phyloP scores from a whole-genome alignment of 2,113 vertebrate species.

The Hippocampus comes region DNA sequence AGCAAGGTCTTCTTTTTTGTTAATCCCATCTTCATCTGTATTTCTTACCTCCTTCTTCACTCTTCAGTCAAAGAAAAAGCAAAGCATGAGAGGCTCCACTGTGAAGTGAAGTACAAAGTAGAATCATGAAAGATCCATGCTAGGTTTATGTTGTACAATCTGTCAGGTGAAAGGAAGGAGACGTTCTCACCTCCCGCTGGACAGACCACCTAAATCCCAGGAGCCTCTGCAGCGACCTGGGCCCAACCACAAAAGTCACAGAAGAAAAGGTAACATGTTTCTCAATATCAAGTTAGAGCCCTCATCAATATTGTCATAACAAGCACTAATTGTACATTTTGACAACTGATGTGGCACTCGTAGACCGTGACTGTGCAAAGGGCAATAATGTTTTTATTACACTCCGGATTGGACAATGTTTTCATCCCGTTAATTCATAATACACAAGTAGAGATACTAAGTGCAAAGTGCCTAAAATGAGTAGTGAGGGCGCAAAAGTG shows the following conservation, averaged over 20 bases:
- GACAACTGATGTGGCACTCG: not conserved
- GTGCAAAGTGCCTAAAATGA: not conserved
- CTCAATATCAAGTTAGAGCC: not conserved
- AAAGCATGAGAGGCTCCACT: no score
- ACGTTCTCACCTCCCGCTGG: conserved; percentile 71
- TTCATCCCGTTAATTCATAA: not conserved
- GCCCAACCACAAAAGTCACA: conserved; percentile 50
- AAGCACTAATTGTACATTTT: not conserved
- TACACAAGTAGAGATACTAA: not conserved
- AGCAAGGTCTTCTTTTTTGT: no score
- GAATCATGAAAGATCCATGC: no score
- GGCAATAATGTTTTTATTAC: not conserved
- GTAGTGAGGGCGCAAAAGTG: not conserved
- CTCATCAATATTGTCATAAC: not conserved
- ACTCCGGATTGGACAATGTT: not conserved
- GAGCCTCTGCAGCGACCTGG: conserved; percentile 52
- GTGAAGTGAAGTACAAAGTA: no score
- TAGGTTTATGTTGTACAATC: not conserved
- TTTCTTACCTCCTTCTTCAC: no score
- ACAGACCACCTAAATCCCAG: conserved; percentile 72
- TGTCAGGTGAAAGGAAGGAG: conserved; percentile 76
- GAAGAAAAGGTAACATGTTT: conserved; percentile 50
- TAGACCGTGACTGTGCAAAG: not conserved
- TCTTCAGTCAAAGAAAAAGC: no score
- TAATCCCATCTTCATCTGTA: no score